Evolutionary conservation across 2,888 invertebrate genomes (phyloP), one percentile per base, ranked within the genome.

Genomic region (Branchellion lobata): DNA sequence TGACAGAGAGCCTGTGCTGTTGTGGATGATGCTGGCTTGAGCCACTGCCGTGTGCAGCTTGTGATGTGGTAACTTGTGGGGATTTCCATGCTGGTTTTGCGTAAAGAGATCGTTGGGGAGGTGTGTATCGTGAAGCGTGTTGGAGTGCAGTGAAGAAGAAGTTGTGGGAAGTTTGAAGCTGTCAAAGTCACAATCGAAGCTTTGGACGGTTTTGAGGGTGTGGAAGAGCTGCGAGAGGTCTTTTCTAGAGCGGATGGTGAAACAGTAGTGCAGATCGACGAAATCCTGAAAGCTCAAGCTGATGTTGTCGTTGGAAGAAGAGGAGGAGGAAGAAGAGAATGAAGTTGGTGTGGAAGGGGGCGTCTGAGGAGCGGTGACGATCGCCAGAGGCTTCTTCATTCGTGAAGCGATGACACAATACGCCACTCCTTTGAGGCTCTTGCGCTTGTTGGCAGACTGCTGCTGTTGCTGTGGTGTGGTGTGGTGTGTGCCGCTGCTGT

Each of bases 371-470:
- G 77, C 8, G 0, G 65, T 5, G 33, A 34, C 8, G 11, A n/a
- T 27, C 14, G 8, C 14, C 36, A 24, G 21, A 5, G 61, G 5
- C n/a, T 24, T 3, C n/a, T 65, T 31, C 24, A 65, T 57, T 14
- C 57, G 61, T 51, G 77, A 33, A 14, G 77, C 77, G 21, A 77
- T 77, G 65, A 77, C 40, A 36, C 77, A 77, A 65, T 34, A 77
- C 0, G 65, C 77, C 18, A 57, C 65, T 18, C 57, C 29, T 65
- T 31, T 77, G 34, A 77, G 65, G n/a, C 27, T 77, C n/a, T 65
- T 1, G 61, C n/a, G 24, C 21, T 8, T 18, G 11, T 57, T n/a
- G 5, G 21, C n/a, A 24, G 61, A n/a, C 61, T 57, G 21, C 8
- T n/a, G 5, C 61, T 24, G 21, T 40, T 14, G 40, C 40, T 40